Percentiles rank a stretch among this genome's conserved stretches.
Conservation (phyloP, 2,797 vertebrate species). For the Gymnothorax javanicus region DNA sequence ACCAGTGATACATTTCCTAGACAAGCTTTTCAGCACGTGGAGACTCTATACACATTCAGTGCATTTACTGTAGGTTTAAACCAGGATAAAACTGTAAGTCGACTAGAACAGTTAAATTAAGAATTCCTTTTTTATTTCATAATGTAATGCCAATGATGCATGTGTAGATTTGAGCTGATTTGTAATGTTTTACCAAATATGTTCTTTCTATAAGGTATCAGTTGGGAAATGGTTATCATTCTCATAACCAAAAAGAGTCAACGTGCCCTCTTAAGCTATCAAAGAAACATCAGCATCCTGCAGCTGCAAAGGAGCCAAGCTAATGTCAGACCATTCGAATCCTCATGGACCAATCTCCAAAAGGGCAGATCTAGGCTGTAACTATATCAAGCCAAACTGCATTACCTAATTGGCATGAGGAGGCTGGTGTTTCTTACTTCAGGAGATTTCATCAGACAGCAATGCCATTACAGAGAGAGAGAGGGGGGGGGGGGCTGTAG, state of each 20-base stretch:
- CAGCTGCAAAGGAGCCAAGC: conserved; percentile 43
- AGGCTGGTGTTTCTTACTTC: conserved; percentile 62
- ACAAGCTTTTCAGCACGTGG: neutral
- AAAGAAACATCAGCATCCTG: neutral
- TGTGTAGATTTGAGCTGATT: neutral
- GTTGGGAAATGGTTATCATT: conserved; percentile 33
- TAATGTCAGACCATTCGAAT: conserved; percentile 61
- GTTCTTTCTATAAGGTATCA: neutral
- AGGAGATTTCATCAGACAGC: conserved; percentile 72
- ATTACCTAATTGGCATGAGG: conserved; percentile 69
- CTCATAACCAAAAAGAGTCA: neutral
- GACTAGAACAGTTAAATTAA: neutral
- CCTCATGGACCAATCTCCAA: conserved; percentile 69
- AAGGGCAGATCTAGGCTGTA: conserved; percentile 68
- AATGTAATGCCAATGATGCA: neutral
- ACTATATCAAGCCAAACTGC: conserved; percentile 71
- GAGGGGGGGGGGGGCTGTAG: neutral
- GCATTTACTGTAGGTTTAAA: neutral
- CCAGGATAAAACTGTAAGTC: neutral
- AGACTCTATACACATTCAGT: neutral
- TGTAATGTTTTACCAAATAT: conserved; percentile 18
- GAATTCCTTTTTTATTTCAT: neutral
- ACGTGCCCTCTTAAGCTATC: neutral
- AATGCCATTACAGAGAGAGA: conserved; percentile 65
- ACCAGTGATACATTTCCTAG: conserved; percentile 18